phyloP scores from a whole-genome alignment of 2,113 vertebrate genomes.

The Thryonomys swinderianus region DNA sequence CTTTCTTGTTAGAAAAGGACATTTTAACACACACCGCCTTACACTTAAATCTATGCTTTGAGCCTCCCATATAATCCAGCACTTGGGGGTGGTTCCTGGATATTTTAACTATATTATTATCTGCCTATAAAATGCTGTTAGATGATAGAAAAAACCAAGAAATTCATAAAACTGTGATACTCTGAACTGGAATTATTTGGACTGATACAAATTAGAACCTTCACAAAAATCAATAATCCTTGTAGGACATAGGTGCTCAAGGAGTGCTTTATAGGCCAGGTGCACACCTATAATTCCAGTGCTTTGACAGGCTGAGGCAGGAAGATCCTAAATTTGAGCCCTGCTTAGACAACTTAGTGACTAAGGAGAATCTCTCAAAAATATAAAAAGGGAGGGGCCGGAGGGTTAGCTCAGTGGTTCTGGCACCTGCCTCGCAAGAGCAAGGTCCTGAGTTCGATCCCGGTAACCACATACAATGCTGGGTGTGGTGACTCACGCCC shows the following conservation, averaged over 20 bases:
- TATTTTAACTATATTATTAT: background rate
- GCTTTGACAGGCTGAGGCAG: background rate
- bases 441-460: no score
- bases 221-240: background rate
- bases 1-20: constrained; percentile 10
- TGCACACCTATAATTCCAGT: background rate
- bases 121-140: background rate
- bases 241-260: background rate
- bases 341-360: background rate
- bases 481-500: no score
- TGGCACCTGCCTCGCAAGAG: no score
- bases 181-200: background rate
- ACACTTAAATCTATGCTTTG: background rate
- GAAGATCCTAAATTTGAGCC: background rate
- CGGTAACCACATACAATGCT: no score
- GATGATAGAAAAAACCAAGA: background rate
- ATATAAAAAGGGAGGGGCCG: background rate
- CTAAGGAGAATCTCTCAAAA: background rate
- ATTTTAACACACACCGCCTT: background rate
- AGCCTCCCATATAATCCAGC: background rate
- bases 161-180: background rate
- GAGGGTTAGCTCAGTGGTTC: no score
- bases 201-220: background rate
- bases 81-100: background rate
- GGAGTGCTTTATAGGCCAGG: background rate